A percentile compares a stretch with the other conserved stretches of the same genome.
Conservation (phyloP, 92 coral and sea anemone genomes). For the Phenganax marumi region DNA sequence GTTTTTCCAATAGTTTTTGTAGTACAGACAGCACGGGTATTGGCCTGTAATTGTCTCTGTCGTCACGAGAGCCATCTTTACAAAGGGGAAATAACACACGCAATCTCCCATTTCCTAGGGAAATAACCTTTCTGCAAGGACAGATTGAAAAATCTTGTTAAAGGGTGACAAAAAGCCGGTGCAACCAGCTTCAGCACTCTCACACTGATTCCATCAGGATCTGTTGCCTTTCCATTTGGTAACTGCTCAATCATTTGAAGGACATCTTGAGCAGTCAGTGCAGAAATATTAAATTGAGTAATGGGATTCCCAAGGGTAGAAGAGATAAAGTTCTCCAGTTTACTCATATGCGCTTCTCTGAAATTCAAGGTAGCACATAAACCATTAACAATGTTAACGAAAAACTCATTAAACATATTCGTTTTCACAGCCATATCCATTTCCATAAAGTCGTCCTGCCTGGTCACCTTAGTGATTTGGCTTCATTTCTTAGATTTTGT, state of each 20-base stretch:
- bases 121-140: constrained; percentile 33
- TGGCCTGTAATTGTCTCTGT: constrained; percentile 44
- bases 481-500: constrained; percentile 41
- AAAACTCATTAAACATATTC: constrained; percentile 53
- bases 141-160: constrained; percentile 35
- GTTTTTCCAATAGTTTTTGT: not conserved
- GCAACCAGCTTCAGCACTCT: constrained; percentile 48
- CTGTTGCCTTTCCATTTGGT: constrained; percentile 51
- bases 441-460: constrained; percentile 44
- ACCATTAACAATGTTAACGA: constrained; percentile 39
- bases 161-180: constrained; percentile 46
- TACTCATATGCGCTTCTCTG: constrained; percentile 21
- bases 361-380: constrained; percentile 5
- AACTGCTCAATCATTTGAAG: constrained; percentile 39
- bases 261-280: constrained; percentile 41
- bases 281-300: constrained; percentile 47
- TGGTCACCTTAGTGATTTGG: constrained; percentile 30
- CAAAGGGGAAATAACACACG: no score
- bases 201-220: constrained; percentile 55
- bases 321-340: constrained; percentile 39
- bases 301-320: constrained; percentile 28
- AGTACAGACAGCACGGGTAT: no score
- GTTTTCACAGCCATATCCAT: constrained; percentile 49
- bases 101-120: constrained; percentile 61
- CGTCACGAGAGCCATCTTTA: constrained; percentile 51